Evolutionary conservation across 2,797 vertebrate genomes (phyloP), one percentile per base, ranked within the genome.

Genomic region (Buceros bicornis): DNA sequence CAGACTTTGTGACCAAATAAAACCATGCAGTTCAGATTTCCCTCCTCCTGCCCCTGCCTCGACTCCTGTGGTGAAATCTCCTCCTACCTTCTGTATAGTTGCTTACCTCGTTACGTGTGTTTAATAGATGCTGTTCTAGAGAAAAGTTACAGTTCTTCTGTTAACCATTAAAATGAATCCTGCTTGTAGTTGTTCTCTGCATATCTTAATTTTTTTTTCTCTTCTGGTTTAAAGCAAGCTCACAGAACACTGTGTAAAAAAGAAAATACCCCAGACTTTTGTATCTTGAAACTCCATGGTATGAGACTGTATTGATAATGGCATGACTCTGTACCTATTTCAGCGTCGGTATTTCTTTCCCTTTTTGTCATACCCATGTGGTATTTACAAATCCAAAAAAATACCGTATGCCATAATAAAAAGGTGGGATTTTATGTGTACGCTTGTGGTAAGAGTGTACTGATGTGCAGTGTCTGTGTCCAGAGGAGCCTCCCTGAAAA

Each of bases 131-230:
- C 96, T 98, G 97, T 98, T 97, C 97, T 98, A 97, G 96, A 98
- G 97, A 97, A 98, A 97, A 98, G 97, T 98, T 97, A 58, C 92
- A 92, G 88, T 91, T 95, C 97, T 98, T 97, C 91, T 95, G 90
- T 91, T 95, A 96, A 90, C 90, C 86, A 85, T 95, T 97, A 95
- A 97, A 87, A 57, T 47, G 29, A 65, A 62, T 94, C 60, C 85
- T 88, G 90, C 95, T 95, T 94, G 91, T 93, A 82, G 93, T 74
- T 42, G 91, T 95, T 87, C 71, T 95, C 84, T 9, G 65, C 65
- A 92, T 83, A 86, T 84, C 90, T 90, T 95, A 69, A 71, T 53
- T 80, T 81, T 50, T 73, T 60, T 73, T 25, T 17, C 11, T 19
- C 80, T 94, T 78, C 93, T 96, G 94, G 74, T 90, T 76, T 89